A percentile compares a stretch with the other conserved stretches of the same genome.
Conservation (phyloP, 2,888 invertebrate species). For the Portevinia maculata region DNA sequence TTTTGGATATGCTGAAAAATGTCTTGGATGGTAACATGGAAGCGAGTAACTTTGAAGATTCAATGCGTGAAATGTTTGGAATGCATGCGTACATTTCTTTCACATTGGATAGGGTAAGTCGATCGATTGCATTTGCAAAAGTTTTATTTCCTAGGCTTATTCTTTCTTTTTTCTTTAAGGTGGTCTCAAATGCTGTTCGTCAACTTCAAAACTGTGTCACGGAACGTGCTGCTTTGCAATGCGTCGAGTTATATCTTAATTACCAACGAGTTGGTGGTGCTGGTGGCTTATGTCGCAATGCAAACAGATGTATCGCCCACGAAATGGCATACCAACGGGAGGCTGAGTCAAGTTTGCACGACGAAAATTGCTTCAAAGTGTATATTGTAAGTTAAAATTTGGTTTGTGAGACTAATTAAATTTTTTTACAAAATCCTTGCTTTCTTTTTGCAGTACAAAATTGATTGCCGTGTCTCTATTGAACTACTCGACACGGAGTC, state of each 20-base stretch:
- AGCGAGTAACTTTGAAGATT: conserved; percentile 95
- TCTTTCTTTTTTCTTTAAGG: conserved; percentile 72
- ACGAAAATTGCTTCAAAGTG: conserved; percentile 97
- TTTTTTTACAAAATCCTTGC: conserved; percentile 5
- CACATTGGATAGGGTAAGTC: conserved; percentile 94
- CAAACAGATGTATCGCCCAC: conserved; percentile 86
- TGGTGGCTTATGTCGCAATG: conserved; percentile 88
- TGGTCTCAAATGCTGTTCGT: conserved; percentile 82
- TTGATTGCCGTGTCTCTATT: conserved; percentile 93
- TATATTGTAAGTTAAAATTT: conserved; percentile 87
- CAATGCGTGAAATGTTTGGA: conserved; percentile 97
- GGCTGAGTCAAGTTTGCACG: conserved; percentile 90
- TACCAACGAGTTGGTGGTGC: conserved; percentile 88
- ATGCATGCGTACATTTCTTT: conserved; percentile 98
- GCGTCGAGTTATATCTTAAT: conserved; percentile 90
- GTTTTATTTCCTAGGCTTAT: background rate
- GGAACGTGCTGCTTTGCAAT: conserved; percentile 93
- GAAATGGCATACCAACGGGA: conserved; percentile 92
- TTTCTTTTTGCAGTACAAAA: conserved; percentile 87
- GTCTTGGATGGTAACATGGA: conserved; percentile 98
- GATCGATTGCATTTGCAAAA: background rate
- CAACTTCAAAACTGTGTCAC: conserved; percentile 96
- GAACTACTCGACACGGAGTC: conserved; percentile 92
- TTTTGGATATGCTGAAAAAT: conserved; percentile 97
- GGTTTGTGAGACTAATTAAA: background rate